Base-by-base conservation (phyloP, 2,797 vertebrate species). In the Bradypodion pumilum region DNA sequence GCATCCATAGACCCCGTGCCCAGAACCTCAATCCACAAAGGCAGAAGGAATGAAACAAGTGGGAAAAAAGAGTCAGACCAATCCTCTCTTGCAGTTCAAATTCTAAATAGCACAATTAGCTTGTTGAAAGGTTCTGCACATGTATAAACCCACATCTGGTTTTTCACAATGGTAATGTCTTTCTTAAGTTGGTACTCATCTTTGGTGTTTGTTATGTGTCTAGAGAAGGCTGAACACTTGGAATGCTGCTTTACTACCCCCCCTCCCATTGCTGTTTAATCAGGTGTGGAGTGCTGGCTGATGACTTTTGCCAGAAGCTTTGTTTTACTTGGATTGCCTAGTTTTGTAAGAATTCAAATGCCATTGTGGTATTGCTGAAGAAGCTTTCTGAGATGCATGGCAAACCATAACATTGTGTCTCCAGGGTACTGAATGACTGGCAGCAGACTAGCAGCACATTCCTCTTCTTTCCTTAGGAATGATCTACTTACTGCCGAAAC, bases 291-390 rank as follows among this genome's bases (percentile, higher is more conserved):
- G 80, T 85, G 85, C 77, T 88, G 87, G 84, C 89, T 92, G 94
- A 87, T 87, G 90, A 80, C 78, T 94, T 92, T 93, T 89, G 89
- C 92, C 89, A 90, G 90, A 70, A 92, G 91, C 89, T 93, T 95
- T 95, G 88, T 94, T 95, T 94, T 91, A 69, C 81, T 93, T 92
- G 90, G 90, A 89, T 92, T 90, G 88, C 42, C 56, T 63, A 90
- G 86, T 85, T 90, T 90, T 92, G 86, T 91, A 89, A 91, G 90
- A 88, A 94, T 87, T 91, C 84, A 92, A 93, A 94, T 86, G 65
- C 16, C 80, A 27, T 49, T 89, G 86, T 79, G 83, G 44, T 87
- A 78, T 80, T 89, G 83, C 90, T 90, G 84, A 89, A 91, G 91
- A 90, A 85, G 86, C 78, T 92, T 90, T 92, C 82, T 88, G 90